These are phyloP conservation scores for Theropithecus gelada DNA, from an alignment of 2,113 vertebrate genomes.

Conservation along the genomic window DNA sequence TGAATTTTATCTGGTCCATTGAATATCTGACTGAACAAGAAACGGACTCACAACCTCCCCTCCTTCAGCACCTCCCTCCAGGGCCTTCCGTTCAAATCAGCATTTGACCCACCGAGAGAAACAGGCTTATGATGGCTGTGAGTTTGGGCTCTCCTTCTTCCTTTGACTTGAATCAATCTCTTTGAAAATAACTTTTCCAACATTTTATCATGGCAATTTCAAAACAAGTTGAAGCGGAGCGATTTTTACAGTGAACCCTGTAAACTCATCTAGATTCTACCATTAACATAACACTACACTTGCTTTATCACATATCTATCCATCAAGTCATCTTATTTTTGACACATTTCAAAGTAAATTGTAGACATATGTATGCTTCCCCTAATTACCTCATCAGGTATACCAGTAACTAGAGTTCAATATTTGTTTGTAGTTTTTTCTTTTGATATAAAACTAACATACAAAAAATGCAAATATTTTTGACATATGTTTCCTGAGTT, in stretches of 20 bases:
- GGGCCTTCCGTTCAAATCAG: neutral
- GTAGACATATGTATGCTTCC: neutral
- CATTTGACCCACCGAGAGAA: neutral
- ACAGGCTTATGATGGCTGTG: neutral
- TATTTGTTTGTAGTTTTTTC: neutral
- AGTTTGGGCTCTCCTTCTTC: neutral
- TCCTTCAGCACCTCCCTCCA: rapidly evolving
- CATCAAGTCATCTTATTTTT: neutral
- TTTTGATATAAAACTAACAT: neutral
- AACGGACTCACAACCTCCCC: neutral
- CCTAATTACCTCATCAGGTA: neutral
- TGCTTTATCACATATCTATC: neutral
- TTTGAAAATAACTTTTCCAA: conserved; percentile 31
- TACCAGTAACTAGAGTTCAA: neutral
- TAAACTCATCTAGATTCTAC: neutral
- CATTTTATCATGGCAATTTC: neutral
- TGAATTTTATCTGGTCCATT: conserved; percentile 11
- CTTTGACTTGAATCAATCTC: neutral
- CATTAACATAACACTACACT: neutral
- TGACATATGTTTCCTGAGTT: neutral
- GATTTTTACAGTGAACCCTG: neutral
- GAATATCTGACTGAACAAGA: conserved; percentile 27
- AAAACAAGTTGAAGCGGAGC: neutral
- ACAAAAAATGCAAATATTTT: neutral
- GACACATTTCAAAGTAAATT: conserved; percentile 8